Conservation (phyloP, 2,113 vertebrate genomes). For the Antigone vipio region DNA sequence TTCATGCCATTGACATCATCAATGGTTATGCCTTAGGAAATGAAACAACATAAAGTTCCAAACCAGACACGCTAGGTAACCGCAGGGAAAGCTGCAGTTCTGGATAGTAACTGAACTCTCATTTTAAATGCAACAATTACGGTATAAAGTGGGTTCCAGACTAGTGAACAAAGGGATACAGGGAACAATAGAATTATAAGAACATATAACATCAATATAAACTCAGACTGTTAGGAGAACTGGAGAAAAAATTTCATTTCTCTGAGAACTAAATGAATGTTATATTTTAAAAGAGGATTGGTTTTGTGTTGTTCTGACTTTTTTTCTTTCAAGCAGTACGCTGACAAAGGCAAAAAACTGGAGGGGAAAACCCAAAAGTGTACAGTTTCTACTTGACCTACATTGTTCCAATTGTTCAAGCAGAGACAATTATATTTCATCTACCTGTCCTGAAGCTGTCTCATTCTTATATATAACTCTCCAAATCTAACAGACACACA, state of each 20-base stretch:
- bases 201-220: background rate
- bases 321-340: background rate
- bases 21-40: background rate
- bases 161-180: background rate
- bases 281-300: background rate
- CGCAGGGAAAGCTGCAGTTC: background rate
- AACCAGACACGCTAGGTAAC: background rate
- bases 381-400: background rate
- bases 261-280: background rate
- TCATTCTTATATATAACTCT: background rate
- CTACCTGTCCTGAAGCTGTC: background rate
- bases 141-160: background rate
- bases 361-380: background rate
- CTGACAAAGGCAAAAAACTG: background rate
- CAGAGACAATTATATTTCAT: background rate
- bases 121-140: background rate
- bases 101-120: background rate
- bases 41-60: background rate
- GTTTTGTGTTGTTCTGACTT: background rate
- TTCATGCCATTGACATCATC: rapidly evolving
- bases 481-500: background rate
- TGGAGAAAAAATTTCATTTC: background rate
- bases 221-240: background rate
- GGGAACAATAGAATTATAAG: background rate
- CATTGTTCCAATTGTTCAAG: background rate